These are phyloP conservation scores for Trichogramma dendrolimi DNA, from an alignment of 2,888 invertebrate species.

Conservation along the genomic window DNA sequence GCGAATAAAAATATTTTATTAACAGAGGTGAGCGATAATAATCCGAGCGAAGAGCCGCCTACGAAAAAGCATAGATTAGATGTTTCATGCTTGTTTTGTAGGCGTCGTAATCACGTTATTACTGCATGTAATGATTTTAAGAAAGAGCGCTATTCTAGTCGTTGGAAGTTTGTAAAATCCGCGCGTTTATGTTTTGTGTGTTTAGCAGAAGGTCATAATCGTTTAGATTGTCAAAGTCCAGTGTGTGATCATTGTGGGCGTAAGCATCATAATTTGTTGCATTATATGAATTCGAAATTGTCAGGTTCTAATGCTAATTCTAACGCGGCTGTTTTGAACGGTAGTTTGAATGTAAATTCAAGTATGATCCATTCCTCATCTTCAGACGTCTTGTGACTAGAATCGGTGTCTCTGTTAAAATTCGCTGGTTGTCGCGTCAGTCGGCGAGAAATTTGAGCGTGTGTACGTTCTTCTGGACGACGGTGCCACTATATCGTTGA, in stretches of 20 bases:
- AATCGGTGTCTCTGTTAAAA: background rate
- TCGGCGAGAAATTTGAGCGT: background rate
- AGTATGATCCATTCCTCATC: too few species aligned
- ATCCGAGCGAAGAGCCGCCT: too few species aligned
- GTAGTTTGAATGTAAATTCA: too few species aligned
- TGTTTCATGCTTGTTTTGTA: background rate
- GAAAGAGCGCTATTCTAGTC: background rate
- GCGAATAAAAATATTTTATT: too few species aligned
- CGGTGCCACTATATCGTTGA: background rate
- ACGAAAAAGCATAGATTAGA: too few species aligned
- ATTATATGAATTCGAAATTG: background rate
- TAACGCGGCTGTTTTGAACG: too few species aligned
- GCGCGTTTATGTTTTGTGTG: background rate
- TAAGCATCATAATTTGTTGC: background rate
- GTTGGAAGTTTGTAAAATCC: background rate
- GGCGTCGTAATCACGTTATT: background rate
- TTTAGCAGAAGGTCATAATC: background rate
- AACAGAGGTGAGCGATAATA: too few species aligned
- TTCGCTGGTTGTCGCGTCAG: background rate
- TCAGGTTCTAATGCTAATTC: too few species aligned
- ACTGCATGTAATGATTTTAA: background rate
- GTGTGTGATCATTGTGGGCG: background rate
- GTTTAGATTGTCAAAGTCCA: background rate
- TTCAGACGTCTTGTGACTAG: background rate
- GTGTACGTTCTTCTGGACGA: background rate